These are phyloP conservation scores for Callinectes sapidus DNA, from an alignment of 2,888 invertebrate species.

Conservation along the genomic window DNA sequence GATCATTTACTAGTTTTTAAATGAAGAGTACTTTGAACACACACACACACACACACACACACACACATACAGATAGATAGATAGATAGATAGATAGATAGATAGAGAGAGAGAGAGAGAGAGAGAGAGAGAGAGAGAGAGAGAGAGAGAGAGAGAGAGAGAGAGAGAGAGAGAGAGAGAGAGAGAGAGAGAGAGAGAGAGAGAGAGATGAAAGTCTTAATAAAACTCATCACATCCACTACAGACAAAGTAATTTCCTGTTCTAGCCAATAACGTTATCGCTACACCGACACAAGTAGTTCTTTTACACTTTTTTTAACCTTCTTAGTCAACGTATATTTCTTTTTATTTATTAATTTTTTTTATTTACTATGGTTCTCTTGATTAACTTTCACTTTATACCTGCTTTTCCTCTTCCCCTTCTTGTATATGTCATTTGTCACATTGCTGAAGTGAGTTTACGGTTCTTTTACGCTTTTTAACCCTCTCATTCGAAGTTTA, in stretches of 20 bases:
- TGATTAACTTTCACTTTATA: neutral
- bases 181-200: too few species aligned
- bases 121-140: too few species aligned
- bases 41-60: too few species aligned
- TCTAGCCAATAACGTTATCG: neutral
- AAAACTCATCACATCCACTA: neutral
- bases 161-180: too few species aligned
- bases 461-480: too few species aligned
- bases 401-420: neutral
- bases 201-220: neutral
- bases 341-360: neutral
- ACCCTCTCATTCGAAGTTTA: too few species aligned
- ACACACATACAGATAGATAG: too few species aligned
- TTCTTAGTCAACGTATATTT: neutral
- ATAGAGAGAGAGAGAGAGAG: too few species aligned
- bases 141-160: too few species aligned
- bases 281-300: neutral
- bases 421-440: neutral
- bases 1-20: too few species aligned
- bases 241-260: neutral
- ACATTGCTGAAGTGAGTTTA: neutral
- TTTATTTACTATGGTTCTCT: neutral
- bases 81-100: too few species aligned
- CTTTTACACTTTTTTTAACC: neutral
- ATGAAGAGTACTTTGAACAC: too few species aligned